These are phyloP conservation scores for Pseudanteris insignis DNA, from an alignment of 2,888 invertebrate species.

Conservation along the genomic window DNA sequence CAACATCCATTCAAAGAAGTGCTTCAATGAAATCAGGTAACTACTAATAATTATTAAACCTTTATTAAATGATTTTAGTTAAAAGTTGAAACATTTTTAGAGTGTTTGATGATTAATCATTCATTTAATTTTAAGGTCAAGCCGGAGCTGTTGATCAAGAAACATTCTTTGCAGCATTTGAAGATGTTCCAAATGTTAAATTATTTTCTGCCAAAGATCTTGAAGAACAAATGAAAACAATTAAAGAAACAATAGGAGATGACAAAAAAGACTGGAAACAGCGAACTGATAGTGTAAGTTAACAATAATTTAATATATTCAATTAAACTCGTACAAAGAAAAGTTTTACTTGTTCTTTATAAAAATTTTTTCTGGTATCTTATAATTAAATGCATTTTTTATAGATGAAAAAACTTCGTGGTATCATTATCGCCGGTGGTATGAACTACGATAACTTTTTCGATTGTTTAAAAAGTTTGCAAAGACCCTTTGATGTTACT, in stretches of 20 bases:
- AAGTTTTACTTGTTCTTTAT: too few species aligned
- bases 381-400: too few species aligned
- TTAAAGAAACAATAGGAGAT: conserved; percentile 81
- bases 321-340: background rate
- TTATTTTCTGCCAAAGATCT: conserved; percentile 86
- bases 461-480: conserved; percentile 79
- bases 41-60: too few species aligned
- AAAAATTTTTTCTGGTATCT: conserved; percentile 17
- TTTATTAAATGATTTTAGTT: too few species aligned
- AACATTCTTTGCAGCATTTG: conserved; percentile 85
- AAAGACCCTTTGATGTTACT: conserved; percentile 82
- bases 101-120: conserved; percentile 11
- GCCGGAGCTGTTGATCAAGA: conserved; percentile 93
- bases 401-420: conserved; percentile 86
- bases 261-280: conserved; percentile 92
- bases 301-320: too few species aligned
- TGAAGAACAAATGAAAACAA: conserved; percentile 80
- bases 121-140: conserved; percentile 67
- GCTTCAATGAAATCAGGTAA: conserved; percentile 60
- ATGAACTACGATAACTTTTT: conserved; percentile 77
- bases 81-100: too few species aligned
- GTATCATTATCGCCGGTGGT: conserved; percentile 84
- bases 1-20: conserved; percentile 57
- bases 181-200: conserved; percentile 81
- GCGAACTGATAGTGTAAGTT: conserved; percentile 86